A percentile compares a stretch with the other conserved stretches of the same genome.
phyloP scores from a whole-genome alignment of 2,113 vertebrate genomes.

The Athene cunicularia region DNA sequence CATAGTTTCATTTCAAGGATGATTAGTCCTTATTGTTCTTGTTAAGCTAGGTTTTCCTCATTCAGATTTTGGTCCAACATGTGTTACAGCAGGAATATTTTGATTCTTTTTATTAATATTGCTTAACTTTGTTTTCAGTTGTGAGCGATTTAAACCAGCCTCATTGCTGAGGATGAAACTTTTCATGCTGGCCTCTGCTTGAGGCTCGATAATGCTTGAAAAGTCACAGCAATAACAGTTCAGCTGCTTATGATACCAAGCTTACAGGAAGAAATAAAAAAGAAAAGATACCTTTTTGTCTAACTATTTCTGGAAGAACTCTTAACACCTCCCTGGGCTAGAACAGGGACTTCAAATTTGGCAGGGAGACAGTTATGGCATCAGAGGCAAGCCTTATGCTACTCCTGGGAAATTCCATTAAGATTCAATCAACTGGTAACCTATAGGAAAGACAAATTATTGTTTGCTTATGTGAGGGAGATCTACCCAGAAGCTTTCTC shows the following conservation, averaged over 20 bases:
- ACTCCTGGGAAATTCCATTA: background rate
- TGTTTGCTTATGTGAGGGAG: background rate
- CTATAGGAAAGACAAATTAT: background rate
- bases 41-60: background rate
- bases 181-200: background rate
- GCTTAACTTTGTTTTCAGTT: background rate
- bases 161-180: background rate
- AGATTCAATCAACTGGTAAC: background rate
- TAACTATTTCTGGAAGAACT: background rate
- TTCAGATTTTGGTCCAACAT: background rate
- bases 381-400: background rate
- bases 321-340: background rate
- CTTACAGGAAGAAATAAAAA: background rate
- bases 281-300: background rate
- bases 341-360: background rate
- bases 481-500: background rate
- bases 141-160: background rate
- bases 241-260: background rate
- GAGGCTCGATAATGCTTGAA: background rate
- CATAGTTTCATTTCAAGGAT: slow-evolving; percentile 70
- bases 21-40: background rate
- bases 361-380: background rate
- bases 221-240: background rate
- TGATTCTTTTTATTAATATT: background rate
- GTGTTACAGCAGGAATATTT: background rate